Evolutionary conservation across 2,888 invertebrate species (phyloP).

Genomic region (Heliconius ethilla): DNA sequence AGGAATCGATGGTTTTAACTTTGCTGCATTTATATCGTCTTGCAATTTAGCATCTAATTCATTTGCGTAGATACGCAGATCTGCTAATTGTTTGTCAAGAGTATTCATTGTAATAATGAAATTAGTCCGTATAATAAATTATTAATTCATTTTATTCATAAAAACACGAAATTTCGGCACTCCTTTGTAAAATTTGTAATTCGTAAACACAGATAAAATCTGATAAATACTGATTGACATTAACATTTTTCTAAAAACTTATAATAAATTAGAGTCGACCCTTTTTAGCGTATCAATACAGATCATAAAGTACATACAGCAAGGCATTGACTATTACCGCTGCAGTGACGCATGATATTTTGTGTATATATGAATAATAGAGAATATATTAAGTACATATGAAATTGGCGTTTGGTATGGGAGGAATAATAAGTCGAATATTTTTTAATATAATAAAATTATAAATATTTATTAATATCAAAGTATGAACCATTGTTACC

Average conservation of each 20-base stretch:
- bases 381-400: too few species aligned
- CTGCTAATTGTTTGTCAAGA: slow-evolving; percentile 74
- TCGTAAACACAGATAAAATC: slow-evolving; percentile 34
- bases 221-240: slow-evolving; percentile 22
- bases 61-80: slow-evolving; percentile 76
- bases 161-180: slow-evolving; percentile 42
- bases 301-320: neutral
- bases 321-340: too few species aligned
- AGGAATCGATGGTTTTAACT: slow-evolving; percentile 75
- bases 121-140: slow-evolving; percentile 26
- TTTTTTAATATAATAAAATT: too few species aligned
- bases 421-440: too few species aligned
- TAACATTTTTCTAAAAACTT: slow-evolving; percentile 30
- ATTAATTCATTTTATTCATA: slow-evolving; percentile 37
- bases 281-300: slow-evolving; percentile 3
- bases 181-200: slow-evolving; percentile 34
- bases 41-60: slow-evolving; percentile 77
- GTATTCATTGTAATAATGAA: slow-evolving; percentile 64
- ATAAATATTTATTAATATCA: too few species aligned
- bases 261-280: slow-evolving; percentile 5
- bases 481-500: too few species aligned
- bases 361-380: too few species aligned
- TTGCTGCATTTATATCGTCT: slow-evolving; percentile 76
- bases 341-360: too few species aligned
- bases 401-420: too few species aligned